Conservation (phyloP, 2,888 invertebrate genomes). For the Sinhomidia bicolor region DNA sequence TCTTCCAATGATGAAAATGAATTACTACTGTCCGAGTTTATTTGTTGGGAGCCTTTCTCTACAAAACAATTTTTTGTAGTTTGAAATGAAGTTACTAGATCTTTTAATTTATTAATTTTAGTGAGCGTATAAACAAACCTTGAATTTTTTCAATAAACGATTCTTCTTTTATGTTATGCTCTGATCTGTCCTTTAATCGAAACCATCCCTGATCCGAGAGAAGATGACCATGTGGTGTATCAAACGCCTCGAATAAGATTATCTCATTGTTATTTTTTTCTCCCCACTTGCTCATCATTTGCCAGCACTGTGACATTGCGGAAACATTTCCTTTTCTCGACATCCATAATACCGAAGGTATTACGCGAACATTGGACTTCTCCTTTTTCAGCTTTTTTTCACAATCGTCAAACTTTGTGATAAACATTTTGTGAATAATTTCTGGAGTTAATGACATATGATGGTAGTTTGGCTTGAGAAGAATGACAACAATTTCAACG, state of each 20-base stretch:
- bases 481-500: slow-evolving; percentile 1
- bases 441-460: slow-evolving; percentile 21
- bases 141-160: slow-evolving; percentile 33
- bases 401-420: slow-evolving; percentile 55
- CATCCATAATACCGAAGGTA: slow-evolving; percentile 26
- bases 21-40: neutral
- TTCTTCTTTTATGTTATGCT: neutral
- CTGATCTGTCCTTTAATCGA: slow-evolving; percentile 15
- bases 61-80: too few species aligned
- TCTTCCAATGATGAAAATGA: neutral
- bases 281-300: slow-evolving; percentile 50
- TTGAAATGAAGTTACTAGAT: too few species aligned
- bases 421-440: slow-evolving; percentile 19
- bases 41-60: neutral
- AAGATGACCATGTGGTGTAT: slow-evolving; percentile 23
- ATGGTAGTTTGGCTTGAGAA: slow-evolving; percentile 36
- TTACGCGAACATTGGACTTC: neutral
- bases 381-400: slow-evolving; percentile 48
- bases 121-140: too few species aligned
- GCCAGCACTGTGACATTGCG: neutral
- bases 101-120: too few species aligned
- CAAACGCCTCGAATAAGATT: slow-evolving; percentile 50
- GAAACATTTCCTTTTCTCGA: neutral
- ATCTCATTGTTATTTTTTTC: slow-evolving; percentile 7
- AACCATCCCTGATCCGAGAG: slow-evolving; percentile 47